These are phyloP conservation scores for Pandemis heparana DNA, from an alignment of 2,888 invertebrate species.

Conservation along the genomic window DNA sequence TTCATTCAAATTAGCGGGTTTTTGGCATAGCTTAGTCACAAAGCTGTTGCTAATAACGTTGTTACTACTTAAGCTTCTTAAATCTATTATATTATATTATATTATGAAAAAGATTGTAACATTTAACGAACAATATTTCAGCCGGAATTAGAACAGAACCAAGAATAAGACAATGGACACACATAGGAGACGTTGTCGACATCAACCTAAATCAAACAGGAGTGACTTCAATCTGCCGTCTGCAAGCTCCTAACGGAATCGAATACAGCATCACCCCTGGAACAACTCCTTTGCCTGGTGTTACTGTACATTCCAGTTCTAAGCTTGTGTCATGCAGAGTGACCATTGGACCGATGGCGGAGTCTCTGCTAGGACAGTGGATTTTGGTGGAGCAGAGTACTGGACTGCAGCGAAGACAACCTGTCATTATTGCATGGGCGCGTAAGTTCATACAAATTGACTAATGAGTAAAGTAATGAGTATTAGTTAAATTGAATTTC, in stretches of 20 bases:
- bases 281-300: conserved; percentile 35
- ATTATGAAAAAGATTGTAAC: too few relatives aligned
- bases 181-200: conserved; percentile 24
- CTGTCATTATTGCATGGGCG: conserved; percentile 34
- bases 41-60: not conserved
- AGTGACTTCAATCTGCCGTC: conserved; percentile 17
- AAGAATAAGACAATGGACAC: conserved; percentile 27
- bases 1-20: too few relatives aligned
- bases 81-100: too few relatives aligned
- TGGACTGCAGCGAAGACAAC: conserved; percentile 29
- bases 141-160: conserved; percentile 26
- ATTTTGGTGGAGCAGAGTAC: conserved; percentile 24
- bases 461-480: too few relatives aligned
- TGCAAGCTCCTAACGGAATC: conserved; percentile 27
- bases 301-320: conserved; percentile 34
- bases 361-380: conserved; percentile 42
- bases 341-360: conserved; percentile 43
- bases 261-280: conserved; percentile 30
- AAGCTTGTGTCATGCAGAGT: conserved; percentile 43
- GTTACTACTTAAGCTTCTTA: not conserved
- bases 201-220: conserved; percentile 39
- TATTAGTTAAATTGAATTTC: too few relatives aligned
- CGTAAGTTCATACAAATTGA: conserved; percentile 20
- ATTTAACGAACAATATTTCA: not conserved
- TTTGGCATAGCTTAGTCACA: not conserved